phyloP scores from a whole-genome alignment of 2,113 vertebrate genomes.

The Onychostruthus taczanowskii region DNA sequence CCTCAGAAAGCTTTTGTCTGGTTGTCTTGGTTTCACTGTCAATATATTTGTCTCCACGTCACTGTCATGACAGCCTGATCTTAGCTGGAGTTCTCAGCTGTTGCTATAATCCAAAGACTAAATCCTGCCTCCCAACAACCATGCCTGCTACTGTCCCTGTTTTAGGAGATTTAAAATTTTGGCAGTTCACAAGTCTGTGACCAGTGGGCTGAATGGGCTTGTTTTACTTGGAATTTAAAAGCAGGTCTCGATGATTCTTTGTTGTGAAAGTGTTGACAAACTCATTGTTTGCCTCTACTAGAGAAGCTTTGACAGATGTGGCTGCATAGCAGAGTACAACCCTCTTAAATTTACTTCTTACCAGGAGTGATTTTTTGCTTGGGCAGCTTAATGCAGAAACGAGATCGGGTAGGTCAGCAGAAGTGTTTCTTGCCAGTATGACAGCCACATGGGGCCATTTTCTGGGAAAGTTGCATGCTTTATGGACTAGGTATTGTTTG shows the following conservation, averaged over 20 bases:
- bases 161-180: not conserved
- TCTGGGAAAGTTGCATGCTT: not conserved
- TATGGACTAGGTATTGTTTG: not conserved
- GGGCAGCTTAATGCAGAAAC: not conserved
- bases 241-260: not conserved
- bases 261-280: not conserved
- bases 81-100: not conserved
- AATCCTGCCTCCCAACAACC: not conserved
- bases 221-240: not conserved
- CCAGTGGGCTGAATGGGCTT: not conserved
- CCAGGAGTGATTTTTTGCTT: not conserved
- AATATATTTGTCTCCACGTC: not conserved
- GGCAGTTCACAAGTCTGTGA: not conserved
- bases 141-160: not conserved
- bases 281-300: not conserved
- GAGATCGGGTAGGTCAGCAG: not conserved
- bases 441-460: not conserved
- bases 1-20: not conserved
- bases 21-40: not conserved
- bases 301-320: not conserved
- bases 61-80: not conserved
- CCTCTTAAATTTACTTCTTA: not conserved
- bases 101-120: not conserved
- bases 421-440: not conserved
- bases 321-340: not conserved